phyloP scores from a whole-genome alignment of 2,888 invertebrate species.

The Monochamus alternatus region DNA sequence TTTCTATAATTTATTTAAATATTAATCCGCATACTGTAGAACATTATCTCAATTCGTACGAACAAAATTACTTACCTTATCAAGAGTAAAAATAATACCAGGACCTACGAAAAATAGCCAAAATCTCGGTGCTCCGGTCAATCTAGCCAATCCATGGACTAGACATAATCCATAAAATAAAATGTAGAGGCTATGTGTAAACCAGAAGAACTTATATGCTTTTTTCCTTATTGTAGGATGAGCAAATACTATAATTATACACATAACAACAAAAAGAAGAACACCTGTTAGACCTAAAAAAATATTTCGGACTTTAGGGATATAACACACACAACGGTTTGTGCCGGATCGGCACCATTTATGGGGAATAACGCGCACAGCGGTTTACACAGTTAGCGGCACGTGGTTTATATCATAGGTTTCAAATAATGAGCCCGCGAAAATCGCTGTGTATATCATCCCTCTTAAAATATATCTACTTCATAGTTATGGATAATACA shows the following conservation, averaged over 20 bases:
- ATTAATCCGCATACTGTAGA: too few species aligned
- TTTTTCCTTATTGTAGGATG: conserved; percentile 93
- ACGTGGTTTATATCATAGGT: too few species aligned
- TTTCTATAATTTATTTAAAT: too few species aligned
- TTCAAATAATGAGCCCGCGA: too few species aligned
- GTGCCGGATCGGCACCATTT: too few species aligned
- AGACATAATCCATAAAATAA: conserved; percentile 88
- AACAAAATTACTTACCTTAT: conserved; percentile 77
- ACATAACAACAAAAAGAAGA: conserved; percentile 90
- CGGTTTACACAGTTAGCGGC: too few species aligned
- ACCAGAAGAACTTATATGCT: conserved; percentile 97
- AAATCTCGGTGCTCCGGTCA: conserved; percentile 93
- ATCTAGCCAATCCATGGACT: conserved; percentile 91
- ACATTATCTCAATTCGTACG: neutral
- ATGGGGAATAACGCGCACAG: too few species aligned
- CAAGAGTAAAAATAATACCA: conserved; percentile 89
- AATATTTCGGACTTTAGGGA: neutral
- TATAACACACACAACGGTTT: too few species aligned
- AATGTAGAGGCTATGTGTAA: conserved; percentile 92
- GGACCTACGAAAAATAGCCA: conserved; percentile 96
- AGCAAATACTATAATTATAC: conserved; percentile 96
- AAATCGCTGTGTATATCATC: too few species aligned
- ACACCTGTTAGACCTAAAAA: conserved; percentile 88
- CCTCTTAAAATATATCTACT: too few species aligned
- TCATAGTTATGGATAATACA: too few species aligned